phyloP scores from a whole-genome alignment of 2,797 vertebrate genomes.

The Columba guinea region DNA sequence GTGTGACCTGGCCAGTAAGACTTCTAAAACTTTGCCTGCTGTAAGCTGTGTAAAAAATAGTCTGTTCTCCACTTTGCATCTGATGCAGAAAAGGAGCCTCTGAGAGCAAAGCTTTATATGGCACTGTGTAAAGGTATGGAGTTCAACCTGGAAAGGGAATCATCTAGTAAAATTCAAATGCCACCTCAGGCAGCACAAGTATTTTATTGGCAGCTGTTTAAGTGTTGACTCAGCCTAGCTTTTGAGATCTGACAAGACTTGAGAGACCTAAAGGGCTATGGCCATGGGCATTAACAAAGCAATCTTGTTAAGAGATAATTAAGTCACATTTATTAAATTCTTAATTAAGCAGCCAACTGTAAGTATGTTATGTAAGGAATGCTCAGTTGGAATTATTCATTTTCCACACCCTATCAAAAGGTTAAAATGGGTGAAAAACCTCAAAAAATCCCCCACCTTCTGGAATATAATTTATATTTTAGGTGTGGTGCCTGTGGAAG shows the following conservation, averaged over 20 bases:
- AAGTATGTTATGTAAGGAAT: slow-evolving; percentile 34
- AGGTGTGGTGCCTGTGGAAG: not conserved
- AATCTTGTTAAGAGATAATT: slow-evolving; percentile 50
- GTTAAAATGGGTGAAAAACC: not conserved
- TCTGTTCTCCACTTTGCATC: not conserved
- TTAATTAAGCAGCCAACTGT: slow-evolving; percentile 55
- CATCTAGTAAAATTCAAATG: not conserved
- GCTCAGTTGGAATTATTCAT: slow-evolving; percentile 8
- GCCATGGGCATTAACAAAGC: slow-evolving; percentile 50
- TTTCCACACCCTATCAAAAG: slow-evolving; percentile 36
- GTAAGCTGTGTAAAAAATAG: not conserved
- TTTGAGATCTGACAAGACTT: slow-evolving; percentile 31
- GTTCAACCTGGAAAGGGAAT: not conserved
- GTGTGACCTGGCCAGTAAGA: not conserved
- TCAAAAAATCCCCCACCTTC: not conserved
- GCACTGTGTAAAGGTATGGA: not conserved
- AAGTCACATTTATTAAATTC: slow-evolving; percentile 55
- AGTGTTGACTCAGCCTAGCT: slow-evolving; percentile 37
- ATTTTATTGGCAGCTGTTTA: slow-evolving; percentile 32
- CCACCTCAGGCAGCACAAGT: not conserved
- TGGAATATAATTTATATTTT: not conserved
- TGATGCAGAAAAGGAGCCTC: not conserved
- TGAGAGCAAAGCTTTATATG: not conserved
- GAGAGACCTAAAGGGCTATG: slow-evolving; percentile 2
- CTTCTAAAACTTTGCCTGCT: not conserved